Base-by-base conservation (phyloP, 1,140 invertebrate species). In the Diachasma alloeum region DNA sequence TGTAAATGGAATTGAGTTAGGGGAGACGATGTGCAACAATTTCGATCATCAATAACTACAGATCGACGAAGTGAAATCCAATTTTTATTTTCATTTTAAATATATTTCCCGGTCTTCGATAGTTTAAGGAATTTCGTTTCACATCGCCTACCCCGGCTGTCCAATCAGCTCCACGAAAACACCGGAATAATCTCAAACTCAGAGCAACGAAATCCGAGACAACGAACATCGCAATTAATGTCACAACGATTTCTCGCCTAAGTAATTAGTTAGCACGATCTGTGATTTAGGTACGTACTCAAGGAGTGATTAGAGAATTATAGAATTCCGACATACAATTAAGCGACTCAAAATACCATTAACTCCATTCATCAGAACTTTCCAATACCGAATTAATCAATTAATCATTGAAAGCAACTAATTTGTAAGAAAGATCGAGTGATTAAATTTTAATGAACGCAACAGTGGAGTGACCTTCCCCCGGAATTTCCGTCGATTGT, bases 281-380 rank as follows among this genome's bases (percentile, higher is more conserved):
- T 90, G 88, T 90, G 88, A 90, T 90, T 89, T 90, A 90, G 88
- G 83, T 89, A 88, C 87, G 85, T 89, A 89, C 84, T 86, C 86
- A 86, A 86, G 77, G 83, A 63, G 24, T 53, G 24, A 26, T 63
- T 63, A 63, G 59, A 63, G 59, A 63, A 63, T 63, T 63, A 19
- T 63, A 9, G 59, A 63, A 63, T 63, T 9, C 11, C 24, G 15
- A 63, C 13, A 26, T 63, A 63, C 19, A 1, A 63, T 63, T 63
- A 63, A 63, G 59, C 19, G 26, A 63, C 19, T 63, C 19, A 4
- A 63, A 63, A 56, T 19, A 56, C 9, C 9, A 56, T 56, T 56
- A 56, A 22, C 48, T 56, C 19, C 48, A 56, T 56, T 56, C 5
- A 3, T 56, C n/a, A 22, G 6, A 22, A 24, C 59, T 31, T 63